phyloP scores from a whole-genome alignment of 2,113 vertebrate species.

The Lipophrys pholis region DNA sequence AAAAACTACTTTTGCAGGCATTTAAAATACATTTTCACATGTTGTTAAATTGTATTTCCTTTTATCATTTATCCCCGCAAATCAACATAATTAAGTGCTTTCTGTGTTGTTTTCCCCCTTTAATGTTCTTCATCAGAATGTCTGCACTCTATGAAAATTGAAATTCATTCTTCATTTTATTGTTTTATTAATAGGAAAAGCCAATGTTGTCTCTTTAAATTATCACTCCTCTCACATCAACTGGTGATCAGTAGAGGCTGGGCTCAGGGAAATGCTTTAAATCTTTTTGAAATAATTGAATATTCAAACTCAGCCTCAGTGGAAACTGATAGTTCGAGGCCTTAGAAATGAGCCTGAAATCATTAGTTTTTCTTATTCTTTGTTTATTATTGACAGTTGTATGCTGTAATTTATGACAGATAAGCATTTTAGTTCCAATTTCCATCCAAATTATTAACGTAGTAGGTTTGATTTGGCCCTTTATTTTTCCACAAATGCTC shows the following conservation, averaged over 20 bases:
- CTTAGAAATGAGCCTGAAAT: slow-evolving; percentile 3
- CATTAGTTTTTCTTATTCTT: background rate
- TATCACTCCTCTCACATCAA: background rate
- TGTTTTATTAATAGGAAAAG: background rate
- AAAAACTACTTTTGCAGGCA: no score
- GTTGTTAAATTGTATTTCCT: no score
- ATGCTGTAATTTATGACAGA: slow-evolving; percentile 29
- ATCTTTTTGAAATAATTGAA: slow-evolving; percentile 11
- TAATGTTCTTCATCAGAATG: background rate
- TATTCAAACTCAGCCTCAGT: background rate
- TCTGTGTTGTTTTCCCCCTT: background rate
- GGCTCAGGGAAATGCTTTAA: background rate
- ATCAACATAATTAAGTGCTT: background rate
- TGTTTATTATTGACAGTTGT: slow-evolving; percentile 14
- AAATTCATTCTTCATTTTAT: background rate
- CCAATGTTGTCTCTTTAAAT: background rate
- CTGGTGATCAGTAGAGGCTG: background rate
- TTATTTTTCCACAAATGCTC: no score
- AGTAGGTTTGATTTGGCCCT: no score
- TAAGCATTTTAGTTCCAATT: background rate
- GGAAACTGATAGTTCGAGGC: slow-evolving; percentile 5
- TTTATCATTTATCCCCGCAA: background rate
- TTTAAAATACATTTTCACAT: no score
- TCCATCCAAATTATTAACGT: background rate
- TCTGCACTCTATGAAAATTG: background rate